A percentile compares a stretch with the other conserved stretches of the same genome.
phyloP scores from a whole-genome alignment of 1,140 invertebrate genomes.

The Gryon sp. region DNA sequence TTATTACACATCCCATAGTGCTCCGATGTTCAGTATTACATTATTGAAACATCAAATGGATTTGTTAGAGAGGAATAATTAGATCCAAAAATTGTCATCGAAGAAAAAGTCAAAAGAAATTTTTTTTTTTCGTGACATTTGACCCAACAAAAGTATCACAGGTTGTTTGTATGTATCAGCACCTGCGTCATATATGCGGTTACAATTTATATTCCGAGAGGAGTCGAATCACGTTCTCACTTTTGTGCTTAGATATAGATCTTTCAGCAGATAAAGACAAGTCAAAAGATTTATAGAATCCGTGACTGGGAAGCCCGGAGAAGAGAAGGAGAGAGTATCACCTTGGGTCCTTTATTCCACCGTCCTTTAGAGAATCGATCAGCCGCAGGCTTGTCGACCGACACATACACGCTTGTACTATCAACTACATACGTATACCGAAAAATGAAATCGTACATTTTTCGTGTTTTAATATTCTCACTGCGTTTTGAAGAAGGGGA shows the following conservation, averaged over 20 bases:
- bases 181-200: too few relatives aligned
- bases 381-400: slow-evolving; percentile 58
- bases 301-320: not conserved
- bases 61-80: too few relatives aligned
- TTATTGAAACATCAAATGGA: too few relatives aligned
- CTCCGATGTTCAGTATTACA: too few relatives aligned
- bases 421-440: not conserved
- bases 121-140: too few relatives aligned
- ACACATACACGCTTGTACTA: slow-evolving; percentile 20
- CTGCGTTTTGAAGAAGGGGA: too few relatives aligned
- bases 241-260: not conserved
- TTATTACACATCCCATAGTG: too few relatives aligned
- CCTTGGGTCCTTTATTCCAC: slow-evolving; percentile 50
- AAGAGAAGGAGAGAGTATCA: slow-evolving; percentile 25
- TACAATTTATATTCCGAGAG: slow-evolving; percentile 3
- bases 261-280: not conserved
- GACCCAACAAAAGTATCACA: too few relatives aligned
- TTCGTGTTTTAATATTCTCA: too few relatives aligned
- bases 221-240: not conserved
- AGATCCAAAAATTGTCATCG: too few relatives aligned
- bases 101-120: too few relatives aligned
- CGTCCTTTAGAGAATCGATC: slow-evolving; percentile 58
- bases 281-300: slow-evolving; percentile 9
- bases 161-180: too few relatives aligned
- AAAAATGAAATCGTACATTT: not conserved